These are phyloP conservation scores for Abscondita cerata DNA, from an alignment of 2,888 invertebrate species.

Conservation along the genomic window DNA sequence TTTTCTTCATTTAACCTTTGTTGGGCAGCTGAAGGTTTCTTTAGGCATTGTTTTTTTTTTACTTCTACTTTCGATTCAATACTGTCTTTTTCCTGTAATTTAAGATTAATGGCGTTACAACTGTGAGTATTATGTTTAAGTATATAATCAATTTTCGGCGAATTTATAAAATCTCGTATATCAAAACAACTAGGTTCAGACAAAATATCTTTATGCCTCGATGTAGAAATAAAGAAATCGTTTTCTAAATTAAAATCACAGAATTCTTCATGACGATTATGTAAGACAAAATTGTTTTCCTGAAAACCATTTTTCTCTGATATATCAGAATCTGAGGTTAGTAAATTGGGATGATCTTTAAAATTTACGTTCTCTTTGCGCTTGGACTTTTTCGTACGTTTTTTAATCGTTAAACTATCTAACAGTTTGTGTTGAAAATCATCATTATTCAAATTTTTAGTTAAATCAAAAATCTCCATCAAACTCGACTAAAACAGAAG, in stretches of 20 bases:
- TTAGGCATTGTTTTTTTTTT: too few relatives aligned
- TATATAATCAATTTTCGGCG: too few relatives aligned
- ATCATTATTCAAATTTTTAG: slow-evolving; percentile 12
- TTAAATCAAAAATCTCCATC: slow-evolving; percentile 16
- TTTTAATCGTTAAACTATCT: slow-evolving; percentile 7
- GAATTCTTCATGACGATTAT: background rate
- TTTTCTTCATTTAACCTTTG: slow-evolving; percentile 8
- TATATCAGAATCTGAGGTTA: slow-evolving; percentile 17
- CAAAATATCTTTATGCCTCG: background rate
- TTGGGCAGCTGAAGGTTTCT: too few relatives aligned
- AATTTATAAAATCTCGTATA: too few relatives aligned
- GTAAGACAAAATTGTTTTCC: background rate
- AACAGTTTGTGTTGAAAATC: slow-evolving; percentile 10
- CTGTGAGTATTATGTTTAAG: too few relatives aligned
- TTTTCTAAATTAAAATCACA: background rate
- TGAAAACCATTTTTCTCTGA: slow-evolving; percentile 11
- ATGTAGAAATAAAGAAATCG: background rate
- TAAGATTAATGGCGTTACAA: too few relatives aligned
- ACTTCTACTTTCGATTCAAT: too few relatives aligned
- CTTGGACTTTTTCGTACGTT: background rate
- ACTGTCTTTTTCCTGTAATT: too few relatives aligned
- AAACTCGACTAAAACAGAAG: slow-evolving; percentile 18
- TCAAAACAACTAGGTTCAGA: too few relatives aligned
- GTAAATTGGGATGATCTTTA: slow-evolving; percentile 24
- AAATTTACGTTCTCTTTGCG: slow-evolving; percentile 16